phyloP scores from a whole-genome alignment of 2,797 vertebrate species.

The Triplophysa yarkandensis region DNA sequence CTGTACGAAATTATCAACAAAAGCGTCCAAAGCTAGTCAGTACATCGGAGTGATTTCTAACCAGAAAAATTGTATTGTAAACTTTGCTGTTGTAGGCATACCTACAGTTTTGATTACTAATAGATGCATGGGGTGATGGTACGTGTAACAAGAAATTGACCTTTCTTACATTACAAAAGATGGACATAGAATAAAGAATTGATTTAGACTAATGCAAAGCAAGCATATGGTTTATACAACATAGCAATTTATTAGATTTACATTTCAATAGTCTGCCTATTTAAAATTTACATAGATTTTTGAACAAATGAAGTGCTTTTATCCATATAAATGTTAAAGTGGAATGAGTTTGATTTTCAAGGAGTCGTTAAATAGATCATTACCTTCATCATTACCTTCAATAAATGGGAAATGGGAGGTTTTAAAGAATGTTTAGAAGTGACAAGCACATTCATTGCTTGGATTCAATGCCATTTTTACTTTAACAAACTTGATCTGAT shows the following conservation, averaged over 20 bases:
- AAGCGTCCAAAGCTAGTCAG: constrained; percentile 70
- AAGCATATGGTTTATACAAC: constrained; percentile 77
- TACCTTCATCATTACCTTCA: constrained; percentile 69
- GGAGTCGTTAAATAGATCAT: constrained; percentile 66
- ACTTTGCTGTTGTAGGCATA: constrained; percentile 61
- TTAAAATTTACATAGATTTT: constrained; percentile 74
- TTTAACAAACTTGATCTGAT: constrained; percentile 85
- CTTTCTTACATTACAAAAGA: constrained; percentile 47
- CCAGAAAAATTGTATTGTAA: constrained; percentile 65
- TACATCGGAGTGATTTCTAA: constrained; percentile 65
- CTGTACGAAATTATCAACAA: constrained; percentile 80
- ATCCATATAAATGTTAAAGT: constrained; percentile 64
- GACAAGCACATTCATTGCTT: constrained; percentile 65
- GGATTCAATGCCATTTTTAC: constrained; percentile 80
- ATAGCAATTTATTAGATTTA: constrained; percentile 78
- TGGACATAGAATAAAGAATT: constrained; percentile 60
- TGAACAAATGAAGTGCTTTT: constrained; percentile 80
- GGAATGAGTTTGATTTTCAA: constrained; percentile 62
- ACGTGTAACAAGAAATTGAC: constrained; percentile 64
- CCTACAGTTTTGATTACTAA: constrained; percentile 59
- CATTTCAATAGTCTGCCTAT: constrained; percentile 60
- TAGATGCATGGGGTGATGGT: constrained; percentile 59
- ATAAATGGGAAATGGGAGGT: constrained; percentile 60
- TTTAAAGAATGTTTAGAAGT: constrained; percentile 73
- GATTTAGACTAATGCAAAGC: constrained; percentile 70